Conservation (phyloP, 2,888 invertebrate species). For the Drosophila greeni region DNA sequence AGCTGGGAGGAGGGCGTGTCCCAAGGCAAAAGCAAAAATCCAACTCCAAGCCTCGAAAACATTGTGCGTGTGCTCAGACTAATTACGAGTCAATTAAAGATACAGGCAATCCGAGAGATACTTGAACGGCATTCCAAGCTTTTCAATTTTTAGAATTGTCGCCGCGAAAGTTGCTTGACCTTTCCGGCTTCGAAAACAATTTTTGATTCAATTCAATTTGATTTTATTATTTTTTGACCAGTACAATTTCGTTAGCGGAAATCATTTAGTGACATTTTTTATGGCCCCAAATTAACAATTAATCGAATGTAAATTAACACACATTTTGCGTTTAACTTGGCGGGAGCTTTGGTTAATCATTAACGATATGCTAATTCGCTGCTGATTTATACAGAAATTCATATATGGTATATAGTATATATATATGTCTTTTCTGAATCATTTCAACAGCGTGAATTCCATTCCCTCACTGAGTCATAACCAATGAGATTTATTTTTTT, state of each 20-base stretch:
- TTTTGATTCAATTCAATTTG: background rate
- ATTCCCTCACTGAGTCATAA: constrained; percentile 44
- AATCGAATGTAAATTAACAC: constrained; percentile 38
- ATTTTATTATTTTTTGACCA: background rate
- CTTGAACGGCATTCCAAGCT: constrained; percentile 17
- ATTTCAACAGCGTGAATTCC: constrained; percentile 14
- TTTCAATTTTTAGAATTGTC: constrained; percentile 55
- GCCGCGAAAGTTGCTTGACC: constrained; percentile 60
- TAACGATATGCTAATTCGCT: constrained; percentile 54
- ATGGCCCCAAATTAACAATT: constrained; percentile 58
- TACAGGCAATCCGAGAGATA: constrained; percentile 4
- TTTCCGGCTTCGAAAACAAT: constrained; percentile 22
- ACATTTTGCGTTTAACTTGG: constrained; percentile 9
- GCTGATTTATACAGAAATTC: constrained; percentile 36
- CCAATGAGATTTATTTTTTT: background rate
- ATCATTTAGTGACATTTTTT: constrained; percentile 45
- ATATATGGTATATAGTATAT: constrained; percentile 26
- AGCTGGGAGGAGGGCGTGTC: constrained; percentile 32
- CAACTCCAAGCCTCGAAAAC: constrained; percentile 11
- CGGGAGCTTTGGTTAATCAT: constrained; percentile 20
- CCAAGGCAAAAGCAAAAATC: constrained; percentile 23
- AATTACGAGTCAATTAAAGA: constrained; percentile 57
- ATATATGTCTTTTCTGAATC: constrained; percentile 12
- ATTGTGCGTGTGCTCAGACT: constrained; percentile 46
- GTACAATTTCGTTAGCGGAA: constrained; percentile 41